A percentile compares a stretch with the other conserved stretches of the same genome.
Conservation (phyloP, 2,888 invertebrate species). For the Girardia tigrina region DNA sequence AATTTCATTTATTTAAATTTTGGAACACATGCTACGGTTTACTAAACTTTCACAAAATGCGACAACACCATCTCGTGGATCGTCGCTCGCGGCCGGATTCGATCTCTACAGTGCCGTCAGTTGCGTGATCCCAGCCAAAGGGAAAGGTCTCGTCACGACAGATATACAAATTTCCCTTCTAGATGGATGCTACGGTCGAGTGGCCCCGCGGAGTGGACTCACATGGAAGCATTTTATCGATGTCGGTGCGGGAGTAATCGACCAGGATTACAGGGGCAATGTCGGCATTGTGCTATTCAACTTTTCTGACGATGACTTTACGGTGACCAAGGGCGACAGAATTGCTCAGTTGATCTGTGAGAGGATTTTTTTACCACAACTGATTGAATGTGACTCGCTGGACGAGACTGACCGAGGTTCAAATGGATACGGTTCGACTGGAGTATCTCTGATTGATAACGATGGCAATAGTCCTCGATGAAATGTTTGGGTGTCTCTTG, state of each 20-base stretch:
- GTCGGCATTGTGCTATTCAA: constrained; percentile 82
- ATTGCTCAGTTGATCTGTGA: constrained; percentile 94
- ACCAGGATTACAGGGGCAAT: constrained; percentile 83
- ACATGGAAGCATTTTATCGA: constrained; percentile 90
- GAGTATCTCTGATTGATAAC: too few species aligned
- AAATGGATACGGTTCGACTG: constrained; percentile 89
- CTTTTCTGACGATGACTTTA: constrained; percentile 68
- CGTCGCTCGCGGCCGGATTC: constrained; percentile 72
- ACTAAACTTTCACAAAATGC: constrained; percentile 70
- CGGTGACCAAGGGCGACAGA: constrained; percentile 67
- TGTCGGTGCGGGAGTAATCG: constrained; percentile 88
- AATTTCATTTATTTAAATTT: too few species aligned
- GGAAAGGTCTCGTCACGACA: constrained; percentile 4
- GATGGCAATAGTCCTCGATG: too few species aligned
- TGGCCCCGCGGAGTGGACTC: constrained; percentile 83
- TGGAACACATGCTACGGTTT: constrained; percentile 60
- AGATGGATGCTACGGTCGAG: constrained; percentile 75
- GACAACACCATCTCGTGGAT: constrained; percentile 67
- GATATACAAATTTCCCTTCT: constrained; percentile 65
- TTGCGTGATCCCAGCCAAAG: constrained; percentile 26
- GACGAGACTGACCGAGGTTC: constrained; percentile 68
- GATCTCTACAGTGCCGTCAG: constrained; percentile 64
- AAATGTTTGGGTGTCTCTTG: too few species aligned
- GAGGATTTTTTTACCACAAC: constrained; percentile 67
- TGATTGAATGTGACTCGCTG: constrained; percentile 64